Percentiles rank a stretch among this genome's conserved stretches.
Evolutionary conservation across 1,140 invertebrate species (phyloP).

Genomic region (Drosophila littoralis): DNA sequence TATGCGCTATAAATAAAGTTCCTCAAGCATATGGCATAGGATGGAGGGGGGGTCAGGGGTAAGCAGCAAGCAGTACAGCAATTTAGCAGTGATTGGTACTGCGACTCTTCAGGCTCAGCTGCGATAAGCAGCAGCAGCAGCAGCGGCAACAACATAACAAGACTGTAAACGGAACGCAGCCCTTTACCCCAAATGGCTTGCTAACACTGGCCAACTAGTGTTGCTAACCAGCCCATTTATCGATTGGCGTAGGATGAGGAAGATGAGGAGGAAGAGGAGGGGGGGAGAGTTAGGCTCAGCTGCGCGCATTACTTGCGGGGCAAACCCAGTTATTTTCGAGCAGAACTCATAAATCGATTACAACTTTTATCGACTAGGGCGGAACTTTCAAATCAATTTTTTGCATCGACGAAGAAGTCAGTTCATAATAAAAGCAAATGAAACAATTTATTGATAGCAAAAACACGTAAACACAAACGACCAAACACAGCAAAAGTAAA

Average conservation of each 20-base stretch:
- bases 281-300: background rate
- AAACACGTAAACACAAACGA: slow-evolving; percentile 3
- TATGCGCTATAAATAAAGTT: slow-evolving; percentile 33
- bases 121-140: slow-evolving; percentile 8
- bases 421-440: slow-evolving; percentile 6
- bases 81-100: slow-evolving; percentile 4
- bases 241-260: too few species aligned
- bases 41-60: background rate
- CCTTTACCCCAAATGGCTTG: too few species aligned
- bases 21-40: background rate
- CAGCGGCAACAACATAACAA: background rate
- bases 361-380: background rate
- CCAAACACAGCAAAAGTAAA: slow-evolving; percentile 14
- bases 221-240: too few species aligned
- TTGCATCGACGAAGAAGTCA: background rate
- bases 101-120: background rate
- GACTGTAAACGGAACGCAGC: too few species aligned
- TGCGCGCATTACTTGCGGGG: background rate
- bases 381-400: background rate
- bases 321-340: too few species aligned
- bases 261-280: too few species aligned
- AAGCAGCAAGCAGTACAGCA: background rate
- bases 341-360: background rate
- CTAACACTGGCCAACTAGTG: too few species aligned
- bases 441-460: slow-evolving; percentile 47